Conservation (phyloP, 2,113 vertebrate species). For the Tylochromis polylepis region DNA sequence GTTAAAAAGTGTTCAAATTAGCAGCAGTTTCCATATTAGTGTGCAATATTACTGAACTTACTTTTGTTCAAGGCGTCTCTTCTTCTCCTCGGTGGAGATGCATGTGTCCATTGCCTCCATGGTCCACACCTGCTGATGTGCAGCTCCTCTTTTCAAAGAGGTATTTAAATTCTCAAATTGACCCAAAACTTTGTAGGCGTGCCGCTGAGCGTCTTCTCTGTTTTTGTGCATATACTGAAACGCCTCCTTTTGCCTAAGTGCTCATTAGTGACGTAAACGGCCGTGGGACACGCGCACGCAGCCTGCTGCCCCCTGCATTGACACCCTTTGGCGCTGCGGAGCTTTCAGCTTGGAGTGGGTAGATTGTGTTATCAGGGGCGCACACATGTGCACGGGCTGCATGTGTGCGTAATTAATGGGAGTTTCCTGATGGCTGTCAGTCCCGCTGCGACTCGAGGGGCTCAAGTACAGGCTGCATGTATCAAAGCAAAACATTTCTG, state of each 20-base stretch:
- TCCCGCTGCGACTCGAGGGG: neutral
- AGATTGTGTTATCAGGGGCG: constrained; percentile 73
- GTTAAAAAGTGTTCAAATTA: neutral
- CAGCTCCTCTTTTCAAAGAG: neutral
- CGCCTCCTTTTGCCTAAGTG: neutral
- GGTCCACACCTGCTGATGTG: constrained; percentile 32
- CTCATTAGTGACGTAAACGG: neutral
- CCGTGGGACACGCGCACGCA: neutral
- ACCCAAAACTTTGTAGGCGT: neutral
- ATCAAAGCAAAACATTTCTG: neutral
- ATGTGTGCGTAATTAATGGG: constrained; percentile 19
- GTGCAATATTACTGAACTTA: constrained; percentile 47
- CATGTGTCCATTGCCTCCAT: neutral
- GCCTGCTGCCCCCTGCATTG: neutral
- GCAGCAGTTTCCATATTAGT: neutral
- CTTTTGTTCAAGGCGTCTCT: constrained; percentile 63
- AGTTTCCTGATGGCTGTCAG: constrained; percentile 5
- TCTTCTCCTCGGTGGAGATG: constrained; percentile 15
- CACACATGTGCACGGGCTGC: constrained; percentile 30
- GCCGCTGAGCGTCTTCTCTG: neutral
- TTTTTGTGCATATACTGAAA: neutral
- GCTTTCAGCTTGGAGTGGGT: neutral
- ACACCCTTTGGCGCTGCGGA: neutral
- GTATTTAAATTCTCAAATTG: neutral
- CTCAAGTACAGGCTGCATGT: neutral